Base-by-base conservation (phyloP, 2,888 invertebrate species). In the Zhuqinia jingwanae region DNA sequence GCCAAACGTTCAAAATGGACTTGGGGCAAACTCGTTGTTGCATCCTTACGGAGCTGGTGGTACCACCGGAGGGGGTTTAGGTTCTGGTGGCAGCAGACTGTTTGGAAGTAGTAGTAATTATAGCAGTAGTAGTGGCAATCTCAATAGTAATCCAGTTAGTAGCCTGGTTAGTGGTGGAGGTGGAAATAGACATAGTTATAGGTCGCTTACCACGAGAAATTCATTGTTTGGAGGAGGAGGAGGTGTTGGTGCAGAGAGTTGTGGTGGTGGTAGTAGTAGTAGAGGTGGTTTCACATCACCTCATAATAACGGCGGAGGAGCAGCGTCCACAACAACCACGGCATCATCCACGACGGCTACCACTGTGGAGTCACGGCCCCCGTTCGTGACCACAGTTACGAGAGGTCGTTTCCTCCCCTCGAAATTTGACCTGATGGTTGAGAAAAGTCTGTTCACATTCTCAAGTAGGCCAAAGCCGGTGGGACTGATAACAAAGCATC, bases 361-460 rank as follows among this genome's bases (percentile, higher is more conserved):
- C 36, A 68, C 87, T 5, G 87, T 80, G 78, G 87, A 87, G 42
- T 50, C 80, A 20, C 78, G 91, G 42, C 91, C 91, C 0, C 91
- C 91, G 0, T 91, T 91, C 68, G 88, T 91, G 58, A 91, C 91
- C 0, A 90, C 91, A 0, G 91, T 91, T 65, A 90, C 90, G 6
- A 73, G 91, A 13, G 91, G 91, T 8, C 63, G 83, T 60, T 91
- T 91, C 70, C 88, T 91, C 1, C 91, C 91, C 8, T 90, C 90
- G 25, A 91, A 91, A 78, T 91, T 91, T 87, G 91, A 91, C 86
- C 85, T 91, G 53, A 88, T 91, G 87, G 89, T 91, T 0, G 91
- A 91, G 68, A 82, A 87, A 70, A 90, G 88, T 80, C 78, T 91
- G 63, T 91, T 89, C 85, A 90, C 90, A 11, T 90, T 90, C 80